A percentile compares a stretch with the other conserved stretches of the same genome.
Evolutionary conservation across 2,113 vertebrate species (phyloP).

Genomic region (Microtus ochrogaster): DNA sequence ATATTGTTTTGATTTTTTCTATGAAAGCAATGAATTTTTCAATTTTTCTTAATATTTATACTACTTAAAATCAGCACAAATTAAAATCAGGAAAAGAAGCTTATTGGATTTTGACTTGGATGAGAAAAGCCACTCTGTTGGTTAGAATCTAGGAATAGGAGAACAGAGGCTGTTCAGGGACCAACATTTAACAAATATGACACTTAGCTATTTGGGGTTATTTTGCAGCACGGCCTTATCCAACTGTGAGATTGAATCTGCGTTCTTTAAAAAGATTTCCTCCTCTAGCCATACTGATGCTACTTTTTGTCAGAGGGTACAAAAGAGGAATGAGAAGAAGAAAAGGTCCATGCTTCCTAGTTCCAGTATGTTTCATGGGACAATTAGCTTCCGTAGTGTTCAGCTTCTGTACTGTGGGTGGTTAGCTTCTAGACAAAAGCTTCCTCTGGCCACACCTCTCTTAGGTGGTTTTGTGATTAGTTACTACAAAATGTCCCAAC

Average conservation of each 20-base stretch:
- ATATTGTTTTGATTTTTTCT: neutral
- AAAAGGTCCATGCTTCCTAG: neutral
- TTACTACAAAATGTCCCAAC: neutral
- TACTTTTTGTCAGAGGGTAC: neutral
- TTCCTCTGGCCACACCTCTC: neutral
- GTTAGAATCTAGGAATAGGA: neutral
- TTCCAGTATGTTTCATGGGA: neutral
- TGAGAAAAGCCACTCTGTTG: neutral
- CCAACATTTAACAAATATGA: neutral
- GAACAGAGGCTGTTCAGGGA: neutral
- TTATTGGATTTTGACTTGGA: neutral
- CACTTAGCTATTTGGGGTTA: neutral
- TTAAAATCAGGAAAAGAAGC: neutral
- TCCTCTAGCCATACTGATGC: neutral
- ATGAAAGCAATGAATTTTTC: neutral
- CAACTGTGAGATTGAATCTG: neutral
- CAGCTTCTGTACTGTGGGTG: neutral
- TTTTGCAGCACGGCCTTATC: neutral
- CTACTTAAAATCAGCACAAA: neutral
- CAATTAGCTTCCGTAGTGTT: neutral
- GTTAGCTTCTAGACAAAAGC: neutral
- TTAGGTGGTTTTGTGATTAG: neutral
- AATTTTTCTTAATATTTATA: neutral
- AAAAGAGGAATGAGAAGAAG: neutral
- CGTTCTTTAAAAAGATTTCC: neutral